Evolutionary conservation across 2,888 invertebrate genomes (phyloP), one percentile per base, ranked within the genome.

Genomic region (Microdon myrmicae): DNA sequence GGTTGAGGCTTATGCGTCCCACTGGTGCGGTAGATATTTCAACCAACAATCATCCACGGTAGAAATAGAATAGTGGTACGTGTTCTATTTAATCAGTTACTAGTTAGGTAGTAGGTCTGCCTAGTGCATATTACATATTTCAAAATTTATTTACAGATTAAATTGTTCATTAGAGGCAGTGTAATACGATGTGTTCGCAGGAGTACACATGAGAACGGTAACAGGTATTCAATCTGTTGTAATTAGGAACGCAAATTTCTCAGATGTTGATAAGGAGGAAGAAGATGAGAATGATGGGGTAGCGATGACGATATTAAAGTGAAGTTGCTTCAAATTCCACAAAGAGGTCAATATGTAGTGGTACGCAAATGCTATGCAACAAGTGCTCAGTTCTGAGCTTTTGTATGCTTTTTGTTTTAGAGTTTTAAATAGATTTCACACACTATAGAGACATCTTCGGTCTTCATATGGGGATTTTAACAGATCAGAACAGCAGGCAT

Each of bases 221-320:
- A 32, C 23, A 49, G 49, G 12, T 44, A 43, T 58, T 44, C 37
- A 49, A 49, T 41, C 49, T 49, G 9, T 31, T 32, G 37, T 49
- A 58, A 58, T 58, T 49, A 43, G 49, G 44, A 49, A 49, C 49
- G 56, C 56, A 58, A 58, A 49, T 49, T 25, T 26, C 45, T 20
- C n/a, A n/a, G 22, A 29, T 23, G 43, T 26, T 38, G 34, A 20
- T 19, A n/a, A n/a, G n/a, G n/a, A n/a, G n/a, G n/a, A n/a, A n/a
- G 51, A 29, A 22, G 34, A 22, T 8, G 22, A 22, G 5, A n/a
- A 12, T 12, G 39, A 17, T 10, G 38, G 37, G 47, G 49, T 47
- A 43, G 8, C 13, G 35, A 26, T 3, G 22, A 19, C 16, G 16
- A 23, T 22, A 28, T 23, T 9, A 19, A 17, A n/a, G n/a, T n/a